phyloP scores from a whole-genome alignment of 2,888 invertebrate genomes.

The Ferdinandea cuprea region DNA sequence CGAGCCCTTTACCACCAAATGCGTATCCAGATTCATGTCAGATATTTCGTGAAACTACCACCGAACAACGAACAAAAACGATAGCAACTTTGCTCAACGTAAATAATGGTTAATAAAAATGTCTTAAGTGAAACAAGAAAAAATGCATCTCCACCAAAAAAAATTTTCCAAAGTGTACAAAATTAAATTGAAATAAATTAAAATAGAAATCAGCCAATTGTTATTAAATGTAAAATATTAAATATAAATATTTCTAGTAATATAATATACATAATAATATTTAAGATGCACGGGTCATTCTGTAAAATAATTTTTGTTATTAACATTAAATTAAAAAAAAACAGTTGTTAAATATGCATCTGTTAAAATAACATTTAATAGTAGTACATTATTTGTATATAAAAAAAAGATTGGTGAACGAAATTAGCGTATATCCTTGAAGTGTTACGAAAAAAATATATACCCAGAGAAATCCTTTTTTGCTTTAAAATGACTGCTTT shows the following conservation, averaged over 20 bases:
- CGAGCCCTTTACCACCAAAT: neutral
- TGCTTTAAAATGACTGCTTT: neutral
- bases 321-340: neutral
- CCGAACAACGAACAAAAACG: conserved; percentile 54
- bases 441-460: no score
- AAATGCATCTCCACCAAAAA: conserved; percentile 76
- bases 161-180: conserved; percentile 73
- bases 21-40: neutral
- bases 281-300: conserved; percentile 37
- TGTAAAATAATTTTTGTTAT: conserved; percentile 49
- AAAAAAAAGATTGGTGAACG: neutral
- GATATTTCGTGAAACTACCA: conserved; percentile 16
- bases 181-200: conserved; percentile 29
- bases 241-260: conserved; percentile 38
- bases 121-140: conserved; percentile 16
- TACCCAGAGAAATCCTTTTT: neutral
- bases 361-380: neutral
- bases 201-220: conserved; percentile 45
- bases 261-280: conserved; percentile 10
- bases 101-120: conserved; percentile 58
- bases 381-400: neutral
- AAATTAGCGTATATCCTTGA: neutral
- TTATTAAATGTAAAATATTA: conserved; percentile 46
- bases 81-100: conserved; percentile 47
- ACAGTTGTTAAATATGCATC: neutral